Percentiles rank a stretch among this genome's conserved stretches.
phyloP scores from a whole-genome alignment of 2,888 invertebrate genomes.

The Lasioglossum pauxillum region DNA sequence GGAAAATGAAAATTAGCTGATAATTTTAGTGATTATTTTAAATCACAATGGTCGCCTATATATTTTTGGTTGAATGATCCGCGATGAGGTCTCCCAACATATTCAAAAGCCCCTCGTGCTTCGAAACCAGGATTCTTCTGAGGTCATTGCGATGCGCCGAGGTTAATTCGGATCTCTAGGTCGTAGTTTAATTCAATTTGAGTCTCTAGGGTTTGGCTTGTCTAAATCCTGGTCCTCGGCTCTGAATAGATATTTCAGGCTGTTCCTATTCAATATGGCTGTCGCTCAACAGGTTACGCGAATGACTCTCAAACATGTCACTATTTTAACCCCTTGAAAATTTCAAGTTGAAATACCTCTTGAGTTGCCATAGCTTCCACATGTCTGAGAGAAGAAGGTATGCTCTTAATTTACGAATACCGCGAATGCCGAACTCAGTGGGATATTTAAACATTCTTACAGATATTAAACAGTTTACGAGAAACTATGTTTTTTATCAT shows the following conservation, averaged over 20 bases:
- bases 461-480: no score
- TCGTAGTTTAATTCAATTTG: neutral
- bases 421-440: neutral
- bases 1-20: neutral
- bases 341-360: neutral
- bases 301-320: neutral
- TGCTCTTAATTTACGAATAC: neutral
- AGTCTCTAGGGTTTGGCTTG: neutral
- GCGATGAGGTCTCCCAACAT: neutral
- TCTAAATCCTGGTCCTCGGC: neutral
- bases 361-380: neutral
- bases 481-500: no score
- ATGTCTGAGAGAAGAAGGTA: neutral
- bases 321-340: neutral
- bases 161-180: neutral
- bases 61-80: no score
- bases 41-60: neutral
- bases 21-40: neutral
- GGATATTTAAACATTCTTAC: no score
- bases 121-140: neutral
- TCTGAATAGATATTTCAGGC: neutral
- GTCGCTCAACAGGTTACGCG: constrained; percentile 3
- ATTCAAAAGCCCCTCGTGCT: neutral
- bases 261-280: neutral
- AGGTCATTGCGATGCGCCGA: neutral